These are phyloP conservation scores for Calephelis nemesis DNA, from an alignment of 1,140 invertebrate genomes.

Conservation along the genomic window DNA sequence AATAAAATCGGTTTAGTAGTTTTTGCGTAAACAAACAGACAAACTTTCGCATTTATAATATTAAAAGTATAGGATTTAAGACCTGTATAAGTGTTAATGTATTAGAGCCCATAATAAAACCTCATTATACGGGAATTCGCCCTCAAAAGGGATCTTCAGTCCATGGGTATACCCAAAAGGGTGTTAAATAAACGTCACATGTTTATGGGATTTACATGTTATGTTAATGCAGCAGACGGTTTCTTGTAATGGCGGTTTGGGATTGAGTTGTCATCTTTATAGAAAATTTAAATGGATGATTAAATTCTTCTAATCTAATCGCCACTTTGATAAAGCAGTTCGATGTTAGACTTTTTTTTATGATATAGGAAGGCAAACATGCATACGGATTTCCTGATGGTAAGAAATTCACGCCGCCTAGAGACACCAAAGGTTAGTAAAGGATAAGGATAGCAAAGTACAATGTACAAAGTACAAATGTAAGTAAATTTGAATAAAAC, in stretches of 20 bases:
- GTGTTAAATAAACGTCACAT: conserved; percentile 68
- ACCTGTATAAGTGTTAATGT: neutral
- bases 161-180: conserved; percentile 50
- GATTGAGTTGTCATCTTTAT: conserved; percentile 18
- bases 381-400: too few species aligned
- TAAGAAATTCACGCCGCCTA: too few species aligned
- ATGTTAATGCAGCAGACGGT: conserved; percentile 53
- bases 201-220: conserved; percentile 74
- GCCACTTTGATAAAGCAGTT: too few species aligned
- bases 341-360: too few species aligned
- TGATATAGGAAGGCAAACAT: too few species aligned
- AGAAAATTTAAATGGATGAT: conserved; percentile 14
- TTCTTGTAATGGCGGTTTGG: conserved; percentile 14
- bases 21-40: too few species aligned
- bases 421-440: too few species aligned
- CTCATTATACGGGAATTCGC: conserved; percentile 37
- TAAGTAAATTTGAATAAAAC: conserved; percentile 80
- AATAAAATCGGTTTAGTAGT: too few species aligned
- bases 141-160: conserved; percentile 43
- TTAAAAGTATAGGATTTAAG: too few species aligned
- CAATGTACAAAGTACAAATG: conserved; percentile 78
- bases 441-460: too few species aligned
- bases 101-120: conserved; percentile 38
- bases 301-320: too few species aligned
- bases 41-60: too few species aligned